Conservation (phyloP, 2,888 invertebrate species). For the Leptothorax acervorum region DNA sequence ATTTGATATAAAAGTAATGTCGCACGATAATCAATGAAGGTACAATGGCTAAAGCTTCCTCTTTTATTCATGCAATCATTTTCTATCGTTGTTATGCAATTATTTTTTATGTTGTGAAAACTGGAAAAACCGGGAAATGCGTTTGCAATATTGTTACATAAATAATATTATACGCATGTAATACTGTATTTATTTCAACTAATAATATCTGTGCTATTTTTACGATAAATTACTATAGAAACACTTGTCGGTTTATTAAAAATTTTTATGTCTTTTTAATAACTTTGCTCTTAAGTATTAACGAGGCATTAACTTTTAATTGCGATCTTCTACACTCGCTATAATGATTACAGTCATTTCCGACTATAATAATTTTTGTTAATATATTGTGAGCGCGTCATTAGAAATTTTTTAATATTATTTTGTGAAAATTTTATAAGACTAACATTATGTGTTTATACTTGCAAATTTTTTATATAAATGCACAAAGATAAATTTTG, state of each 20-base stretch:
- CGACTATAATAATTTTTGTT: not conserved
- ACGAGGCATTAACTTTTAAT: conserved; percentile 1
- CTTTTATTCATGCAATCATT: conserved; percentile 12
- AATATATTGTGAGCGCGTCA: not conserved
- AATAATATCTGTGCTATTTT: not conserved
- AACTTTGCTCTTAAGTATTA: not conserved
- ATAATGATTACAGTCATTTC: not conserved
- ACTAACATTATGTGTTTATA: not conserved
- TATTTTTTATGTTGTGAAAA: not conserved
- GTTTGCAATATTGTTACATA: not conserved
- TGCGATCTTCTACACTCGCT: not conserved
- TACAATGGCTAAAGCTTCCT: not conserved
- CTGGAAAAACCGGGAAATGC: not conserved
- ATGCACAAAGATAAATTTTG: not conserved
- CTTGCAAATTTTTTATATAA: conserved; percentile 27
- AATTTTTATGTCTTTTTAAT: not conserved
- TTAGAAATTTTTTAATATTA: not conserved
- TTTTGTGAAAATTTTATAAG: not conserved
- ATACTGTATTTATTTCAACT: not conserved
- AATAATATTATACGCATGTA: not conserved
- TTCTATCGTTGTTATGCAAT: not conserved
- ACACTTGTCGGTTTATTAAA: not conserved
- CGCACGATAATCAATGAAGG: not conserved
- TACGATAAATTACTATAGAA: conserved; percentile 3
- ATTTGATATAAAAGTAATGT: not conserved